phyloP scores from a whole-genome alignment of 2,113 vertebrate species.

The Peucedramus taeniatus region DNA sequence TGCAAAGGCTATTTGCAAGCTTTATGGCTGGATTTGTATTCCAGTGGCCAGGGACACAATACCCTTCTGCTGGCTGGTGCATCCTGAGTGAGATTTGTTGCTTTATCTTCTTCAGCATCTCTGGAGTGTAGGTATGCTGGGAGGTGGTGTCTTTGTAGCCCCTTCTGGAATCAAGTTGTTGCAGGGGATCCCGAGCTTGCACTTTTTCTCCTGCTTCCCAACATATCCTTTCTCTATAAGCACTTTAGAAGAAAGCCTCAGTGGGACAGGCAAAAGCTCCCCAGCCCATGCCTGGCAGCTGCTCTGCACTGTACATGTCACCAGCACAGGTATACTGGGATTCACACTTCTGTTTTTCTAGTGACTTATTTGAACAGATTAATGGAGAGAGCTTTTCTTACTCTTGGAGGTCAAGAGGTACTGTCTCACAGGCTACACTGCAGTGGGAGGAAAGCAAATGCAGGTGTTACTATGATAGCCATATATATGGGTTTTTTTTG shows the following conservation, averaged over 20 bases:
- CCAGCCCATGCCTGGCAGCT: rapidly evolving
- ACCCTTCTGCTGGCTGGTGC: not conserved
- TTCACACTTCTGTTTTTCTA: not conserved
- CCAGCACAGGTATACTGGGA: not conserved
- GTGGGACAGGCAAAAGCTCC: not conserved
- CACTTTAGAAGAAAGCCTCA: not conserved
- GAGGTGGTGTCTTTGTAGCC: not conserved
- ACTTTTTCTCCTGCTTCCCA: not conserved
- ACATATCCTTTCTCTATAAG: not conserved
- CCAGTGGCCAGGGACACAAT: not conserved
- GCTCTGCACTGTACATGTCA: not conserved
- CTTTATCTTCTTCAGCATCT: not conserved
- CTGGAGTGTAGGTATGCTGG: not conserved
- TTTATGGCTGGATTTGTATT: not conserved
- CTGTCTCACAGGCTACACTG: not conserved
- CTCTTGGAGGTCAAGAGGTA: not conserved
- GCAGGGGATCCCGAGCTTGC: not conserved
- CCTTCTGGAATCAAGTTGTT: not conserved
- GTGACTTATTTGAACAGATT: not conserved
- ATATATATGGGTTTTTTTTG: rapidly evolving
- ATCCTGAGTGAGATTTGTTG: not conserved
- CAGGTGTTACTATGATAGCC: not conserved
- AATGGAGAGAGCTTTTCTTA: not conserved
- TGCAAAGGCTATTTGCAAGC: not conserved
- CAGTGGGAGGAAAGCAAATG: not conserved